A percentile compares a stretch with the other conserved stretches of the same genome.
Conservation (phyloP, 2,797 vertebrate genomes). For the Merluccius polli region DNA sequence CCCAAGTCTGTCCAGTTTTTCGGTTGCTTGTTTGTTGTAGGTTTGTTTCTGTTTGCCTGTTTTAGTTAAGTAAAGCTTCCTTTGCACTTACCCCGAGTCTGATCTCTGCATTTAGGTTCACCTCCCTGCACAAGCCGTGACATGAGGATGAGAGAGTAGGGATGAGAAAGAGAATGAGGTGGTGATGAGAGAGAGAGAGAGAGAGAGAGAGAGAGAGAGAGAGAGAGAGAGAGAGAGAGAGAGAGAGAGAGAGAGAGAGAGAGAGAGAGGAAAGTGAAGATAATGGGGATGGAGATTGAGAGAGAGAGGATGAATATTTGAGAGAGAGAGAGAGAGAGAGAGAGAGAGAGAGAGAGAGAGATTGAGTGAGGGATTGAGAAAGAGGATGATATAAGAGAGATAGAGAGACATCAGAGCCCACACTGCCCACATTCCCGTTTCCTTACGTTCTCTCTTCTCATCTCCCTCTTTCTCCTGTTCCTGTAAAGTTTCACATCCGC, state of each 20-base stretch:
- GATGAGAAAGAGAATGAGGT: neutral
- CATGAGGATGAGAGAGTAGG: neutral
- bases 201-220: neutral
- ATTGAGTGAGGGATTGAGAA: too few species aligned
- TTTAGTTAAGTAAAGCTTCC: neutral
- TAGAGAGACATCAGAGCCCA: neutral
- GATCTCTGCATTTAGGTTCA: neutral
- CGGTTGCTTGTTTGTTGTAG: too few species aligned
- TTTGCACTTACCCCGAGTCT: neutral
- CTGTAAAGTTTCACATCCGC: neutral
- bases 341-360: too few species aligned
- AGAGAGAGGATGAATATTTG: neutral
- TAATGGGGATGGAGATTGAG: too few species aligned
- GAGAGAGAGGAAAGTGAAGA: too few species aligned
- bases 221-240: too few species aligned
- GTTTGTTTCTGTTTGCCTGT: neutral
- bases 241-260: too few species aligned
- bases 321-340: too few species aligned
- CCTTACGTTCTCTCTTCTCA: neutral
- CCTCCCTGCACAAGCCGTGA: neutral
- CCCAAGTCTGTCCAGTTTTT: too few species aligned
- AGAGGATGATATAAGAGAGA: neutral
- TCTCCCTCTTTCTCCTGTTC: neutral
- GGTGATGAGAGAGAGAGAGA: neutral
- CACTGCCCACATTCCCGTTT: neutral